Conservation (phyloP, 2,797 vertebrate genomes). For the Psittacula echo region DNA sequence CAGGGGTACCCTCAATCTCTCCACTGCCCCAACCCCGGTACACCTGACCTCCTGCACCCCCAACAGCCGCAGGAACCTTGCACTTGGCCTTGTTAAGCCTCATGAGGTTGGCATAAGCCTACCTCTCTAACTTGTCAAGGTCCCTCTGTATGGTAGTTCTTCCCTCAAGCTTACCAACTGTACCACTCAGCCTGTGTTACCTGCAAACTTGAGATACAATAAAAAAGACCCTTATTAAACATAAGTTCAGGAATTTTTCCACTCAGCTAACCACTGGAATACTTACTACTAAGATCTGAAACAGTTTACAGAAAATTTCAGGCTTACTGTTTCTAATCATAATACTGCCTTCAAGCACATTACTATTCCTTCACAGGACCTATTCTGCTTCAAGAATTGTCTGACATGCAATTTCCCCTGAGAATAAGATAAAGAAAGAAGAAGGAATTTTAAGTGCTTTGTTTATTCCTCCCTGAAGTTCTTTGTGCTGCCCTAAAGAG, state of each 20-base stretch:
- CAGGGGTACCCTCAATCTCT: neutral
- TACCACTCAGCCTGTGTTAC: neutral
- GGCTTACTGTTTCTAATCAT: neutral
- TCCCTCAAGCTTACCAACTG: neutral
- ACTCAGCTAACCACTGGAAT: neutral
- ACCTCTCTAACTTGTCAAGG: neutral
- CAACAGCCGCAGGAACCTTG: neutral
- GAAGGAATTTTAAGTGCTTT: neutral
- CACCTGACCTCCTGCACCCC: neutral
- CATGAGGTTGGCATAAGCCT: neutral
- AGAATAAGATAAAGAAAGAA: neutral
- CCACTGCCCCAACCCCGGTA: neutral
- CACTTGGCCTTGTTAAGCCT: neutral
- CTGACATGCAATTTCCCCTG: neutral
- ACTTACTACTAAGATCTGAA: neutral
- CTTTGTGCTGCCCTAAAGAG: neutral
- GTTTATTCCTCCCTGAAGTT: neutral
- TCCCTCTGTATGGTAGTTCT: neutral
- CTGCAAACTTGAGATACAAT: neutral
- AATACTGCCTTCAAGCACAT: neutral
- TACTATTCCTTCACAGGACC: neutral
- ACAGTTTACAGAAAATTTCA: neutral
- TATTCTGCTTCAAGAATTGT: neutral
- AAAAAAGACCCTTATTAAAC: neutral
- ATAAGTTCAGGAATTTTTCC: neutral